These are phyloP conservation scores for Paramormyrops hopkinsi DNA, from an alignment of 2,797 vertebrate genomes.

Conservation along the genomic window DNA sequence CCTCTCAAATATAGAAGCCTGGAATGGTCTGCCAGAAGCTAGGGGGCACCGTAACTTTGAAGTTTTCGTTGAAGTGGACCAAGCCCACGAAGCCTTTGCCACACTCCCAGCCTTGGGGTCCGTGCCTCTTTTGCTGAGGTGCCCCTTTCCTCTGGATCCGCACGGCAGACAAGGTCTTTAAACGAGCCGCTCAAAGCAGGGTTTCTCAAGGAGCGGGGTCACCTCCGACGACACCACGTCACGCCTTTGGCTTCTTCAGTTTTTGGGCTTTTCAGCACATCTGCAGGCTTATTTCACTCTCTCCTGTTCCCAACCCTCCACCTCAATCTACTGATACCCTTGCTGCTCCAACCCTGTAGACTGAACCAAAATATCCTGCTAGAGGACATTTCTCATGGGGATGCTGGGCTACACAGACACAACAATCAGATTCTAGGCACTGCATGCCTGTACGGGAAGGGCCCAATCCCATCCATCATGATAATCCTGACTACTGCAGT, in stretches of 20 bases:
- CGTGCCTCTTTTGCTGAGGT: not conserved
- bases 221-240: not conserved
- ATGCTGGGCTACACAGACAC: not conserved
- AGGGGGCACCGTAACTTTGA: not conserved
- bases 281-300: not conserved
- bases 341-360: not conserved
- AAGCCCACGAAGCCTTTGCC: not conserved
- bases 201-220: not conserved
- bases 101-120: not conserved
- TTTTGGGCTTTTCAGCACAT: not conserved
- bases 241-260: not conserved
- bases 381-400: not conserved
- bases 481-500: not conserved
- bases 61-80: not conserved
- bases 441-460: not conserved
- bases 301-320: not conserved
- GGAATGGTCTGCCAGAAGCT: not conserved
- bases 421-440: not conserved
- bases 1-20: not conserved
- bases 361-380: not conserved
- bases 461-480: not conserved
- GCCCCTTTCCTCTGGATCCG: not conserved
- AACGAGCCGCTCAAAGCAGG: not conserved
- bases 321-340: not conserved
- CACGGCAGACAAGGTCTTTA: not conserved